These are phyloP conservation scores for Salpingus planirostris DNA, from an alignment of 2,888 invertebrate species.

Conservation along the genomic window DNA sequence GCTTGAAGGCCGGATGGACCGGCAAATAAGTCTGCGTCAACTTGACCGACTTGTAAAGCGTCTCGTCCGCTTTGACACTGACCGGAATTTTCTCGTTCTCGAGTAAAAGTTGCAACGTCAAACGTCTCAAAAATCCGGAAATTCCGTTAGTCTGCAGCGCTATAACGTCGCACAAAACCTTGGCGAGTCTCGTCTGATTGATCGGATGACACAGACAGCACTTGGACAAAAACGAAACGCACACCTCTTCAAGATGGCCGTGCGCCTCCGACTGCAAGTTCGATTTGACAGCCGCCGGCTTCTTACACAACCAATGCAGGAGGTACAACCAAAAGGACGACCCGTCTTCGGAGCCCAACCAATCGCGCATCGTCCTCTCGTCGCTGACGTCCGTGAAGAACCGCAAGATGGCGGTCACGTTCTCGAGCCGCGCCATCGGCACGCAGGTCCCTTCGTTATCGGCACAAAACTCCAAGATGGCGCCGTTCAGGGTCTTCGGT, in stretches of 20 bases:
- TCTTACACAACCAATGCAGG: slow-evolving; percentile 58
- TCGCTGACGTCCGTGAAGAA: slow-evolving; percentile 76
- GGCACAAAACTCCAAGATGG: slow-evolving; percentile 47
- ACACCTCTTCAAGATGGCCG: slow-evolving; percentile 61
- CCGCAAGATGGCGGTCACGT: slow-evolving; percentile 60
- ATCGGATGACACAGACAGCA: slow-evolving; percentile 76
- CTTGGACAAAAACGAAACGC: slow-evolving; percentile 73
- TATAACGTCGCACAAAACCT: slow-evolving; percentile 68
- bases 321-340: slow-evolving; percentile 81
- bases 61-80: slow-evolving; percentile 49
- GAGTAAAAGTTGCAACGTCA: slow-evolving; percentile 76
- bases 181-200: slow-evolving; percentile 77
- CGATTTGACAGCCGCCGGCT: slow-evolving; percentile 27
- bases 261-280: slow-evolving; percentile 38
- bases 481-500: slow-evolving; percentile 53
- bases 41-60: slow-evolving; percentile 35
- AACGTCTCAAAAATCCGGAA: slow-evolving; percentile 74
- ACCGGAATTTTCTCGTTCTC: slow-evolving; percentile 79
- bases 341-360: slow-evolving; percentile 75
- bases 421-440: slow-evolving; percentile 50
- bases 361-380: slow-evolving; percentile 75
- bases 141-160: slow-evolving; percentile 58
- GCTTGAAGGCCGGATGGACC: slow-evolving; percentile 62
- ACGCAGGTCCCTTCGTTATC: slow-evolving; percentile 24
- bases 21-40: slow-evolving; percentile 36